phyloP scores from a whole-genome alignment of 2,113 vertebrate genomes.

The Lamprotornis superbus region DNA sequence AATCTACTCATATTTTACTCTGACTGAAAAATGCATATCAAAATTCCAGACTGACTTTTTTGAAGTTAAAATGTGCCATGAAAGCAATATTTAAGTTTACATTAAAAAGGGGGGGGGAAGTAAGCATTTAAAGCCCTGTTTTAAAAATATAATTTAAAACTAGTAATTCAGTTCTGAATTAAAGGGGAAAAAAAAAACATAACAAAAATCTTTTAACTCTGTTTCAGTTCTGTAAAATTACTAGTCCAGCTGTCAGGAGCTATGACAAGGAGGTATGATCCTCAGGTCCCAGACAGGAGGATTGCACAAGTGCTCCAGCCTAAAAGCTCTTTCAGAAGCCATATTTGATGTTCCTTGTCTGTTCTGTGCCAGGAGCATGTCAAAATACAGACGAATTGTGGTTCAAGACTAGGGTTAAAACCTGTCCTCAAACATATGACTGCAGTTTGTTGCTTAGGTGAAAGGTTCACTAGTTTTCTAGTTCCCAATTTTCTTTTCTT shows the following conservation, averaged over 20 bases:
- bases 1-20: neutral
- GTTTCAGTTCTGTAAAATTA: neutral
- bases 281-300: neutral
- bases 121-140: neutral
- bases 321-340: neutral
- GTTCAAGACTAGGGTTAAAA: neutral
- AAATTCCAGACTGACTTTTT: neutral
- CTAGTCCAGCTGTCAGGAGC: neutral
- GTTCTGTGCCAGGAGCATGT: neutral
- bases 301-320: neutral
- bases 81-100: neutral
- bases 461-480: constrained; percentile 6
- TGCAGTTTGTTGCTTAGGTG: neutral
- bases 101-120: too few species aligned
- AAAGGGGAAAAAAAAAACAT: neutral
- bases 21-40: neutral
- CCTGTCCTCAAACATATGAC: neutral
- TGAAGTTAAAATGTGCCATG: neutral
- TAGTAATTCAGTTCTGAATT: neutral
- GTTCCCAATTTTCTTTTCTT: neutral
- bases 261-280: neutral
- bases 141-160: neutral
- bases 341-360: neutral
- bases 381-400: neutral
- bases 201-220: neutral